Evolutionary conservation across 2,797 vertebrate genomes (phyloP).

Genomic region (Enteromius afrohamiltoni): DNA sequence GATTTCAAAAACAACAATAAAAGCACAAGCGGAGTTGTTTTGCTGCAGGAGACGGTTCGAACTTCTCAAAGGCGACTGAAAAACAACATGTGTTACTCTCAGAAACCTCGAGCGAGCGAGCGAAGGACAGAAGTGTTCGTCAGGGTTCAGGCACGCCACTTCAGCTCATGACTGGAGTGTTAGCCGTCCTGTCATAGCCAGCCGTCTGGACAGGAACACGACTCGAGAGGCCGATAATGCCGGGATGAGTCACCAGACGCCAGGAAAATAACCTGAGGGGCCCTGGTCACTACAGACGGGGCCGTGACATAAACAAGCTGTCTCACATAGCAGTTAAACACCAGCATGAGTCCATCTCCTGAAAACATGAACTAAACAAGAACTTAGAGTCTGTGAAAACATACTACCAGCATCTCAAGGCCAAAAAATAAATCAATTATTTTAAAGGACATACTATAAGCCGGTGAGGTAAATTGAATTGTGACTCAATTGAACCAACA

Average conservation of each 20-base stretch:
- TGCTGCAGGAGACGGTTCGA: neutral
- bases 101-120: neutral
- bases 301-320: conserved; percentile 27
- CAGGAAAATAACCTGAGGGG: conserved; percentile 55
- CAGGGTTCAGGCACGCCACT: conserved; percentile 35
- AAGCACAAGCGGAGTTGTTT: conserved; percentile 3
- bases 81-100: conserved; percentile 2
- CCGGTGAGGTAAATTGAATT: neutral
- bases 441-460: neutral
- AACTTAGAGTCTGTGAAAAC: neutral
- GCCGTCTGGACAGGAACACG: conserved; percentile 47
- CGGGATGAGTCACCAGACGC: conserved; percentile 41
- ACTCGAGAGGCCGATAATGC: conserved; percentile 42
- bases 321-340: neutral
- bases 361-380: neutral
- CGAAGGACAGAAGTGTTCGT: conserved; percentile 19
- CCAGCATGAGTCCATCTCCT: neutral
- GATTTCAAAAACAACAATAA: neutral
- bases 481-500: neutral
- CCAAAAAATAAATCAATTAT: neutral
- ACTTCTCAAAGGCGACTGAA: neutral
- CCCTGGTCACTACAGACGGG: neutral
- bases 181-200: conserved; percentile 1
- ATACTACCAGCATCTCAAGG: neutral
- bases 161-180: conserved; percentile 30